phyloP scores from a whole-genome alignment of 92 coral and sea anemone species.

The Hydrozoanthus gracilis region DNA sequence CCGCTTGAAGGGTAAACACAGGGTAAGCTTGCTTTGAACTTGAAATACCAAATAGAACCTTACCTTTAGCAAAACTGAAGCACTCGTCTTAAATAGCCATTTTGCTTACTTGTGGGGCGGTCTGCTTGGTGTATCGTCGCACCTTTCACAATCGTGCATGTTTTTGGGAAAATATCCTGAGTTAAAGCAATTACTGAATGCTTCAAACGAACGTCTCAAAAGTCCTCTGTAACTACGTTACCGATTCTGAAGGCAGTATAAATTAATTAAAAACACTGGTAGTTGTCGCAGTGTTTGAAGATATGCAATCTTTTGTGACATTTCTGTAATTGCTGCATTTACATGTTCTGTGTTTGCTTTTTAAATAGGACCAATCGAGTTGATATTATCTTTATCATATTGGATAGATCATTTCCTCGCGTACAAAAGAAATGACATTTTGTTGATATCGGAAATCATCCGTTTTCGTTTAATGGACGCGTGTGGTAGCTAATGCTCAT shows the following conservation, averaged over 20 bases:
- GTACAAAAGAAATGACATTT: not conserved
- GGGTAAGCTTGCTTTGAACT: too few relatives aligned
- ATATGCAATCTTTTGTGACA: slow-evolving; percentile 30
- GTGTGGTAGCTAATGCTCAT: not conserved
- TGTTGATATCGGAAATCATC: not conserved
- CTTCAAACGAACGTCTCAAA: not conserved
- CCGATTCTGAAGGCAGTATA: not conserved
- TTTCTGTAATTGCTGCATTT: slow-evolving; percentile 35
- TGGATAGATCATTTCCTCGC: slow-evolving; percentile 24
- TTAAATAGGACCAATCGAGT: slow-evolving; percentile 32
- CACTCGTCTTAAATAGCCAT: too few relatives aligned
- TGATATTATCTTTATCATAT: slow-evolving; percentile 36
- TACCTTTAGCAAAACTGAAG: too few relatives aligned
- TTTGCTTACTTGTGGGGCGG: too few relatives aligned
- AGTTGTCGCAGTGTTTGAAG: slow-evolving; percentile 35
- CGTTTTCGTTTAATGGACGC: not conserved
- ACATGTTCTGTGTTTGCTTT: slow-evolving; percentile 35
- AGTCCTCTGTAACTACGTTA: slow-evolving; percentile 22
- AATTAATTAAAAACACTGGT: slow-evolving; percentile 43
- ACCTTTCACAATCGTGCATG: not conserved
- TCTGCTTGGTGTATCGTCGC: not conserved
- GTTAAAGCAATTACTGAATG: slow-evolving; percentile 21
- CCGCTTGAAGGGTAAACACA: too few relatives aligned
- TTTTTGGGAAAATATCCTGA: not conserved
- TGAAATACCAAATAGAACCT: too few relatives aligned